These are phyloP conservation scores for Drosophila paulistorum DNA, from an alignment of 1,140 invertebrate genomes.

Conservation along the genomic window DNA sequence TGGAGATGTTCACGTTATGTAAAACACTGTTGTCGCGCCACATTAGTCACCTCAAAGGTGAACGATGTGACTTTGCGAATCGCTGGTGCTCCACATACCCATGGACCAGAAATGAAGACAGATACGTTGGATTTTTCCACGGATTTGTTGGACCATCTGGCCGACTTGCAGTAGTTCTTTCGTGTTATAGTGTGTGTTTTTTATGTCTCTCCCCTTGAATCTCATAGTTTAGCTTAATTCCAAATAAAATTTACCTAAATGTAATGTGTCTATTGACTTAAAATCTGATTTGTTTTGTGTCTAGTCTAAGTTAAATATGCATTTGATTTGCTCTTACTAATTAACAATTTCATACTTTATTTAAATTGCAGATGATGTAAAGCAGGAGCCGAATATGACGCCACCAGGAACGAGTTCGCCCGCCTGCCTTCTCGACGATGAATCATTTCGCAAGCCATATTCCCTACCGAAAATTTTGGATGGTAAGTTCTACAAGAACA, in stretches of 20 bases:
- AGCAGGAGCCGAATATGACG: slow-evolving; percentile 44
- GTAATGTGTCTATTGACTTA: slow-evolving; percentile 20
- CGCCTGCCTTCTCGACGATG: slow-evolving; percentile 57
- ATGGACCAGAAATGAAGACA: slow-evolving; percentile 68
- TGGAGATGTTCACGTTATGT: slow-evolving; percentile 82
- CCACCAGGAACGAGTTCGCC: slow-evolving; percentile 23
- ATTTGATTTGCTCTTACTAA: slow-evolving; percentile 36
- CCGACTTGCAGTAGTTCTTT: slow-evolving; percentile 50
- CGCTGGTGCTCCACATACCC: slow-evolving; percentile 75
- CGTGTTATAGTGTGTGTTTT: slow-evolving; percentile 2
- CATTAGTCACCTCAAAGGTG: slow-evolving; percentile 77
- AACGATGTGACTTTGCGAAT: slow-evolving; percentile 66
- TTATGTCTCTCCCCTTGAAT: slow-evolving; percentile 18
- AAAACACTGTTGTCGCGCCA: slow-evolving; percentile 77
- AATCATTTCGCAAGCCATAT: slow-evolving; percentile 59
- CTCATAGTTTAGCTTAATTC: slow-evolving; percentile 42
- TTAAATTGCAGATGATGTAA: slow-evolving; percentile 57
- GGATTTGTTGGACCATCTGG: slow-evolving; percentile 66
- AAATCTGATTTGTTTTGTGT: slow-evolving; percentile 35
- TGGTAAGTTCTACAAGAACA: slow-evolving; percentile 79
- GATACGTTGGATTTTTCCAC: slow-evolving; percentile 65
- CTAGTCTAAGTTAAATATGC: neutral
- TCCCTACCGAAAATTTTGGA: slow-evolving; percentile 76
- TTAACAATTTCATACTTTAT: neutral
- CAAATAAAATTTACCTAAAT: slow-evolving; percentile 43